phyloP scores from a whole-genome alignment of 2,888 invertebrate genomes.

The Drosophila meridionalis region DNA sequence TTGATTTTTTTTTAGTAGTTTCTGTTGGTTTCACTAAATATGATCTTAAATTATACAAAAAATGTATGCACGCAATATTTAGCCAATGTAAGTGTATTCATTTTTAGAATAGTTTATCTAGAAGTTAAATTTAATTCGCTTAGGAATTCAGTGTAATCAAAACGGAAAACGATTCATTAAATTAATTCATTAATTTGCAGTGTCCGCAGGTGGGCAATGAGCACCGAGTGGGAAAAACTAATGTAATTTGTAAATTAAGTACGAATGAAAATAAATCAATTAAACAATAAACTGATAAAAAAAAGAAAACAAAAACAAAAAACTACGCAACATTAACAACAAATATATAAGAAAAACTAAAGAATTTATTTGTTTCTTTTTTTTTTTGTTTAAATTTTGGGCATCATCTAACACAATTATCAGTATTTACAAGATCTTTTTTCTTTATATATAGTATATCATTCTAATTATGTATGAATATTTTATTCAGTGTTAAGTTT shows the following conservation, averaged over 20 bases:
- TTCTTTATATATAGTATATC: constrained; percentile 30
- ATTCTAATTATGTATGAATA: constrained; percentile 29
- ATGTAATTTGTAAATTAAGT: constrained; percentile 57
- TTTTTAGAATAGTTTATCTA: constrained; percentile 10
- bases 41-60: constrained; percentile 64
- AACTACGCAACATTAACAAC: constrained; percentile 51
- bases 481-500: constrained; percentile 21
- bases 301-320: constrained; percentile 44
- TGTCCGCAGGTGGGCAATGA: constrained; percentile 21
- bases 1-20: constrained; percentile 61
- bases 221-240: constrained; percentile 26
- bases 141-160: constrained; percentile 18
- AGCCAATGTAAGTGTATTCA: constrained; percentile 28
- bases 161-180: constrained; percentile 17
- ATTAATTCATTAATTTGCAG: constrained; percentile 25
- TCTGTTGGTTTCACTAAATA: constrained; percentile 63
- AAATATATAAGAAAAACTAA: constrained; percentile 25
- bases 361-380: background rate
- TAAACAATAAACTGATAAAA: constrained; percentile 55
- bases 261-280: constrained; percentile 34
- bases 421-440: constrained; percentile 61
- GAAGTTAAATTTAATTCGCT: constrained; percentile 10
- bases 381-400: constrained; percentile 14
- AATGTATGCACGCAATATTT: constrained; percentile 36
- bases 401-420: constrained; percentile 40